Evolutionary conservation across 2,888 invertebrate genomes (phyloP).

Genomic region (Pyralis farinalis): DNA sequence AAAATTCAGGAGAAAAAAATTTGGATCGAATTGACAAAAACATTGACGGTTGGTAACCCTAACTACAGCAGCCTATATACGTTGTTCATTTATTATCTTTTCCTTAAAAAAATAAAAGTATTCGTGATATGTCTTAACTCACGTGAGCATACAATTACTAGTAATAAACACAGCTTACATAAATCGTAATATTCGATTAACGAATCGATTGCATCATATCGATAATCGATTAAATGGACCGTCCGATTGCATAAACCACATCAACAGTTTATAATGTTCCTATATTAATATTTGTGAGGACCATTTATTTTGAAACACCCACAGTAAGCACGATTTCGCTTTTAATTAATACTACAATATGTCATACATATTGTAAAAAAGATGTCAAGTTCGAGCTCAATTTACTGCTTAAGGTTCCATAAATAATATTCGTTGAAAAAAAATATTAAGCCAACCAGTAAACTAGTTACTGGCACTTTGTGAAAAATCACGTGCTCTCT

Average conservation of each 20-base stretch:
- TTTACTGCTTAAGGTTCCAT: neutral
- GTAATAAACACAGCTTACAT: neutral
- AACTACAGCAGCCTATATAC: too few species aligned
- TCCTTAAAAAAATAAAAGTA: too few species aligned
- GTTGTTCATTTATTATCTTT: too few species aligned
- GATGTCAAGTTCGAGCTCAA: neutral
- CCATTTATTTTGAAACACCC: conserved; percentile 6
- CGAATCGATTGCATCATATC: conserved; percentile 3
- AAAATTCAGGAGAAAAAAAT: too few species aligned
- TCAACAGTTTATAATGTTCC: conserved; percentile 3
- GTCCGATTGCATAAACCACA: conserved; percentile 7
- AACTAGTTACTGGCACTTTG: too few species aligned
- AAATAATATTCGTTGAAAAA: too few species aligned
- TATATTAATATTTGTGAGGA: conserved; percentile 6
- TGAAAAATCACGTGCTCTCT: too few species aligned
- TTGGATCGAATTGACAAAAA: too few species aligned
- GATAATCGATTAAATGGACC: conserved; percentile 5
- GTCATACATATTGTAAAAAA: conserved; percentile 1
- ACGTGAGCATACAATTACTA: too few species aligned
- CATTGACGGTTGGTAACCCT: too few species aligned
- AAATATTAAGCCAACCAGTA: too few species aligned
- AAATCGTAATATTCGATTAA: neutral
- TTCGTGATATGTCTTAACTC: too few species aligned
- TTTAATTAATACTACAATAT: neutral
- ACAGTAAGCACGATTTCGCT: conserved; percentile 7